Evolutionary conservation across 2,797 vertebrate species (phyloP).

Genomic region (Intellagama lesueurii): DNA sequence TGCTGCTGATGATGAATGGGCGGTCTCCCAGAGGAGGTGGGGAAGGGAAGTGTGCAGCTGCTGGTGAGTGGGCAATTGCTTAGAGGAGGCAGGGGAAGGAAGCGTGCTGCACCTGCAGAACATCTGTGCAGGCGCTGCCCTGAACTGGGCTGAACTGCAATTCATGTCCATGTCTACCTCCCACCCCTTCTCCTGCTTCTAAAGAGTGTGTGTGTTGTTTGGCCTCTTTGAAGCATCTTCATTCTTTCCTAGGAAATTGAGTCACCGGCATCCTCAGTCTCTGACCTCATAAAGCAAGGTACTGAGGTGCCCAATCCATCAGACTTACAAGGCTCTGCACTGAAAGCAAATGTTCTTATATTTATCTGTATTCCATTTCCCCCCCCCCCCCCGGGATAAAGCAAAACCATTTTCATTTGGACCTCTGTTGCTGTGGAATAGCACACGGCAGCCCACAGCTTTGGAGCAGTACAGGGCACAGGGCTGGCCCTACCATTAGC

Average conservation of each 20-base stretch:
- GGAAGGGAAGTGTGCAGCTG: no score
- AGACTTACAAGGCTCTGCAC: background rate
- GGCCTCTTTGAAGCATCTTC: slow-evolving; percentile 43
- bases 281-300: background rate
- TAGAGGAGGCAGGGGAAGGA: no score
- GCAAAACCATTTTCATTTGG: background rate
- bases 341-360: background rate
- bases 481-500: no score
- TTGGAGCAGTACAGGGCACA: background rate
- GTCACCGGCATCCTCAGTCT: slow-evolving; percentile 26
- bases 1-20: no score
- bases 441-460: background rate
- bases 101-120: no score
- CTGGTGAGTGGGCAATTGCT: no score
- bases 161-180: background rate
- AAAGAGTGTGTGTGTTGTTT: slow-evolving; percentile 2
- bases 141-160: no score
- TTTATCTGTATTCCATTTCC: background rate
- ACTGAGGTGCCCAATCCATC: background rate
- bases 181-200: background rate
- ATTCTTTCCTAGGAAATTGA: slow-evolving; percentile 63
- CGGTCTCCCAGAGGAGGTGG: no score
- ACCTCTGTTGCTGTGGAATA: background rate
- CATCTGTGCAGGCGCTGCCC: no score
- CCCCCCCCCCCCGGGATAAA: background rate